phyloP scores from a whole-genome alignment of 2,888 invertebrate species.

The Plebejus argus region DNA sequence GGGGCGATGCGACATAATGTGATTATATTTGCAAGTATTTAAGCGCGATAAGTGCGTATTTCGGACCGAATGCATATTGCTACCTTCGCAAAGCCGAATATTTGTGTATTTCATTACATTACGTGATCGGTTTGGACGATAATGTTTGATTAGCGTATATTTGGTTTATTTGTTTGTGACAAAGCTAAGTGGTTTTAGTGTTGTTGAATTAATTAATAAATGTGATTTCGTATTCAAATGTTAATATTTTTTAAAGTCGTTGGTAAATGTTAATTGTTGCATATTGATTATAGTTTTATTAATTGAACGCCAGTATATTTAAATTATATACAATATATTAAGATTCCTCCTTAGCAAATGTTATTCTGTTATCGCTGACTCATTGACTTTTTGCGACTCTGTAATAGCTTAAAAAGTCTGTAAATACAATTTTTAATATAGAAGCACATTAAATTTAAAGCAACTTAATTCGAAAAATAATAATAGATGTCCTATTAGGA shows the following conservation, averaged over 20 bases:
- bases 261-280: neutral
- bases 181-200: conserved; percentile 18
- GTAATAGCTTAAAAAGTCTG: too few species aligned
- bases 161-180: conserved; percentile 26
- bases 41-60: conserved; percentile 45
- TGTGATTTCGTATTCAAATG: neutral
- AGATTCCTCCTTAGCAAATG: too few species aligned
- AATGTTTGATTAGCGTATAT: conserved; percentile 18
- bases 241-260: neutral
- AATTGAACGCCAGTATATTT: too few species aligned
- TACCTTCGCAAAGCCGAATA: conserved; percentile 25
- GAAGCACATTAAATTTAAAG: too few species aligned
- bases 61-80: conserved; percentile 31
- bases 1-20: conserved; percentile 69
- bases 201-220: conserved; percentile 9
- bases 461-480: too few species aligned
- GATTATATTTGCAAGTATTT: conserved; percentile 73
- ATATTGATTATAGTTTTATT: neutral
- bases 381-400: too few species aligned
- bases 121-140: conserved; percentile 9
- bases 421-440: too few species aligned
- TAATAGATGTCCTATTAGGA: too few species aligned
- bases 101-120: conserved; percentile 26
- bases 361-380: too few species aligned
- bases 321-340: too few species aligned